phyloP scores from a whole-genome alignment of 2,113 vertebrate species.

The Peromyscus leucopus region DNA sequence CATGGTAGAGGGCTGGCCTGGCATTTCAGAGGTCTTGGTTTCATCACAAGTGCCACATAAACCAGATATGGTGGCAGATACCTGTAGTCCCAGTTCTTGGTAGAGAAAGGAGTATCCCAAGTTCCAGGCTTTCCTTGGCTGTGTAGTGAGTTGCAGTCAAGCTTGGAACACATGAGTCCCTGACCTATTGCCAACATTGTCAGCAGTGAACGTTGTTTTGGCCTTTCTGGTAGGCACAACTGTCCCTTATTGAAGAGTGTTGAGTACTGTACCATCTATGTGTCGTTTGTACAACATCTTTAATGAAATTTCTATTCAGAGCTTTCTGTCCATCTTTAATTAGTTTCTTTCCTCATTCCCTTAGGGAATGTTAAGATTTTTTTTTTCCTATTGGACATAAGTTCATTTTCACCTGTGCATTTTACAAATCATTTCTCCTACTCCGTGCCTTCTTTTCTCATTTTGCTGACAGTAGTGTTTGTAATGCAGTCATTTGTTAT shows the following conservation, averaged over 20 bases:
- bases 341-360: neutral
- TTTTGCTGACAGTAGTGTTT: neutral
- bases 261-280: too few relatives aligned
- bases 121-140: neutral
- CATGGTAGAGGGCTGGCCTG: too few relatives aligned
- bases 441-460: neutral
- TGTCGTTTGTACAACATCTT: neutral
- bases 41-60: neutral
- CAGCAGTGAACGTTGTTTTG: too few relatives aligned
- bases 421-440: neutral
- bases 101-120: neutral
- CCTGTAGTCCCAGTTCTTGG: too few relatives aligned
- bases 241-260: neutral
- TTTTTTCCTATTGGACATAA: neutral
- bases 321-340: neutral
- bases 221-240: neutral
- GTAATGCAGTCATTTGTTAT: neutral
- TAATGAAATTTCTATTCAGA: neutral
- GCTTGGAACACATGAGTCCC: neutral
- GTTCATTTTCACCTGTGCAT: neutral
- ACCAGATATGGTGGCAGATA: too few relatives aligned
- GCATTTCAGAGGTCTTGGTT: neutral
- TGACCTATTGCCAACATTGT: neutral
- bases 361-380: neutral
- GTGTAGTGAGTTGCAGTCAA: neutral